Evolutionary conservation across 2,113 vertebrate genomes (phyloP), one percentile per base, ranked within the genome.

Genomic region (Thunnus thynnus): DNA sequence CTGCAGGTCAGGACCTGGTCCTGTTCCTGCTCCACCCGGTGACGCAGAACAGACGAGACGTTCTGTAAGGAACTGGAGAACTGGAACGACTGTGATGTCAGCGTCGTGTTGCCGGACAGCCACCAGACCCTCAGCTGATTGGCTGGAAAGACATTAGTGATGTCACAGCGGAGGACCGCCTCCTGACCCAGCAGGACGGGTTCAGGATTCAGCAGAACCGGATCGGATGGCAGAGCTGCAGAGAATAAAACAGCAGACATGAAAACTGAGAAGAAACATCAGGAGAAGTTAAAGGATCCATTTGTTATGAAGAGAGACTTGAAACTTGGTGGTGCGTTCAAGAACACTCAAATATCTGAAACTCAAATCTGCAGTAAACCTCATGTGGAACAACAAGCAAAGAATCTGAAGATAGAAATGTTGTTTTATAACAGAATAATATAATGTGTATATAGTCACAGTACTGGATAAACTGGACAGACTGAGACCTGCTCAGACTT

Each of bases 171-270:
- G 56, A 88, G 27, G 1, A 57, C 13, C 3, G 30, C 68, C 55
- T 76, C 72, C 62, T 79, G 81, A 3, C 71, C 83, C 61, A 89
- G 61, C 6, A 82, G 62, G 16, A 89, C 58, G 0, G 79, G 83
- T 67, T 76, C 85, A 0, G 85, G 65, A 30, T 60, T 18, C 52
- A 63, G 60, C 68, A 92, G 67, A 52, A 90, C 30, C 0, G 85
- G 91, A 58, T 80, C 86, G 27, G 82, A 86, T 0, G 83, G 85
- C 48, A 91, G 88, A 0, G 91, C 91, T 92, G 86, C 8, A 50
- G 57, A 68, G 22, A 52, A 48, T 2, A 48, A 20, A 11, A 44
- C 60, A 72, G 13, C 6, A 18, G 6, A 32, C 32, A 32, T 6
- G 32, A 22, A 22, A 22, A 22, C 22, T 22, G 22, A 22, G 22